Conservation (phyloP, 2,113 vertebrate genomes). For the Myrmecophaga tridactyla region DNA sequence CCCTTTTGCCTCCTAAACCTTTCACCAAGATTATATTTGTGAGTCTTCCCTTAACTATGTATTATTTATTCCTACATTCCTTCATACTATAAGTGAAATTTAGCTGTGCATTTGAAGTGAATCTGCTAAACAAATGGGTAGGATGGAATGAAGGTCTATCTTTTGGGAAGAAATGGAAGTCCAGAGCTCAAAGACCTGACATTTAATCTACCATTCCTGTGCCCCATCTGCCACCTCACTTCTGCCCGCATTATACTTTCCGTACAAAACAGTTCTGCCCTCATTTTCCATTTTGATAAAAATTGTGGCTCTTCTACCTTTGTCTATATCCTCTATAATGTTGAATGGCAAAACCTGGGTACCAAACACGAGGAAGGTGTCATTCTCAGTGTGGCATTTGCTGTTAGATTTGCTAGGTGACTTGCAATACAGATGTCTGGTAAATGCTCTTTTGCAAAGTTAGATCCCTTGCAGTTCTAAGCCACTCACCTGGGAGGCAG, state of each 20-base stretch:
- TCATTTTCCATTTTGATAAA: neutral
- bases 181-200: neutral
- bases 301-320: neutral
- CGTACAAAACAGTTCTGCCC: neutral
- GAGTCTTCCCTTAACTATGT: neutral
- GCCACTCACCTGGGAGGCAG: neutral
- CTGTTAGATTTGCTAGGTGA: neutral
- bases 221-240: neutral
- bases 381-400: neutral
- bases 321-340: neutral
- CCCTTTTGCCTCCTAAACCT: no score
- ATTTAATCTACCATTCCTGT: neutral
- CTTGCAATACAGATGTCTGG: neutral
- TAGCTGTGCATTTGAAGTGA: slow-evolving; percentile 16
- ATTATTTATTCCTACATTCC: slow-evolving; percentile 12
- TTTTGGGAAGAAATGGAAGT: slow-evolving; percentile 15
- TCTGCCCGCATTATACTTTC: neutral
- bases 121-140: neutral
- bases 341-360: neutral
- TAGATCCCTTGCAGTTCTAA: neutral
- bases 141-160: neutral
- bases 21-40: neutral
- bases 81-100: neutral
- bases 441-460: neutral
- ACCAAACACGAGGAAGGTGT: neutral